A percentile compares a stretch with the other conserved stretches of the same genome.
phyloP scores from a whole-genome alignment of 2,113 vertebrate genomes.

The Leptobrachium leishanense region DNA sequence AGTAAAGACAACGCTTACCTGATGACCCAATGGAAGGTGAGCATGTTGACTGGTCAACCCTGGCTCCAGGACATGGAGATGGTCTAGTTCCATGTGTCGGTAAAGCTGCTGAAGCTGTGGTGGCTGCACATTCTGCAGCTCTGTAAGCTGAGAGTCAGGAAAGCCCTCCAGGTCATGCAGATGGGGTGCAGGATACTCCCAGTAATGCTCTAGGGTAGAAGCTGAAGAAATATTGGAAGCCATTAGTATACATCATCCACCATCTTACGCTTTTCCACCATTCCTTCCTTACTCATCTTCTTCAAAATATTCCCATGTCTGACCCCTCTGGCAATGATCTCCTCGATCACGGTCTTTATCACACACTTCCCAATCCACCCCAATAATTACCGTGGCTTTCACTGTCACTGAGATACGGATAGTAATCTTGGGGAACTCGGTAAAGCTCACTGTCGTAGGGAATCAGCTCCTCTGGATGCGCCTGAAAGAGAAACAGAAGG shows the following conservation, averaged over 20 bases:
- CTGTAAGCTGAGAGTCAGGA: constrained; percentile 89
- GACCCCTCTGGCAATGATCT: neutral
- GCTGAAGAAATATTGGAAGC: neutral
- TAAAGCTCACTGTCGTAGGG: constrained; percentile 89
- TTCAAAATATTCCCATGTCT: neutral
- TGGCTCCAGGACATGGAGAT: constrained; percentile 82
- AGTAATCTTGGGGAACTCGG: constrained; percentile 85
- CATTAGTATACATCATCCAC: too few species aligned
- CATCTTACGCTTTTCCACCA: neutral
- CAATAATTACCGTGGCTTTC: constrained; percentile 75
- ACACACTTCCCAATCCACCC: too few species aligned
- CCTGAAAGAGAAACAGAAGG: constrained; percentile 55
- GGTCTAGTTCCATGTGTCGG: constrained; percentile 82
- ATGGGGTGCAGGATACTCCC: constrained; percentile 86
- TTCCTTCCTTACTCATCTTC: neutral
- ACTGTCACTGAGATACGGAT: constrained; percentile 86
- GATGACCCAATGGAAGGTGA: constrained; percentile 66
- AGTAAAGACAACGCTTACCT: constrained; percentile 58
- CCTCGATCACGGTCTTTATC: too few species aligned
- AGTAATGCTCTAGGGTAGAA: constrained; percentile 79
- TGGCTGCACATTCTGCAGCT: constrained; percentile 90
- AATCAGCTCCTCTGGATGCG: constrained; percentile 90
- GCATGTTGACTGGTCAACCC: constrained; percentile 70
- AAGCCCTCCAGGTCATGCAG: constrained; percentile 89
- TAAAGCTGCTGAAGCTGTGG: constrained; percentile 83